phyloP scores from a whole-genome alignment of 2,797 vertebrate species.

The Meriones psammophilus region DNA sequence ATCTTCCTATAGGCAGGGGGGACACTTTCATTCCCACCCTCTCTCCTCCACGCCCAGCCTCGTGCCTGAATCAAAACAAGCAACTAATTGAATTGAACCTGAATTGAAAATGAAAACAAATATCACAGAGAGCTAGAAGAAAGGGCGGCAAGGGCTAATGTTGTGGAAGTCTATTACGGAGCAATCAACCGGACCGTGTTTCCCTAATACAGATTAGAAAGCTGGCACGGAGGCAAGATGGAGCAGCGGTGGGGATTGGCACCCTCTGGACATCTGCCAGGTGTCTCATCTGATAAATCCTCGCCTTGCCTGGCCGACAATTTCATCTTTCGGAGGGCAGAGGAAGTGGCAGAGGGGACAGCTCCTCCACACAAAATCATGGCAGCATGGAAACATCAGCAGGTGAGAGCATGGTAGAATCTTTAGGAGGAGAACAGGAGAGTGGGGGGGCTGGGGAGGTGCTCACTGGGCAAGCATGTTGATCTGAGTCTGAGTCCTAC shows the following conservation, averaged over 20 bases:
- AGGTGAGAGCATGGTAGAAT: neutral
- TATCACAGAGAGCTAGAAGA: conserved; percentile 51
- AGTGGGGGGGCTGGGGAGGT: too few species aligned
- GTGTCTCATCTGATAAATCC: conserved; percentile 75
- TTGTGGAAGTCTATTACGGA: conserved; percentile 72
- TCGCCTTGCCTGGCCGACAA: conserved; percentile 59
- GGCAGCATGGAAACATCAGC: neutral
- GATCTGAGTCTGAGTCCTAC: neutral
- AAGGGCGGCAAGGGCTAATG: conserved; percentile 50
- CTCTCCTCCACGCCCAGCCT: neutral
- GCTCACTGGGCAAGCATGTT: neutral
- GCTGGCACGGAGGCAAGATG: conserved; percentile 46
- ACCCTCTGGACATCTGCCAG: conserved; percentile 77
- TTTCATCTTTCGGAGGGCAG: conserved; percentile 76
- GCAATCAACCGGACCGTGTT: conserved; percentile 77
- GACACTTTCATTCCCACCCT: neutral
- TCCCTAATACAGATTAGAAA: conserved; percentile 74
- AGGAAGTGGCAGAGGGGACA: neutral
- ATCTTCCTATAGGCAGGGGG: neutral
- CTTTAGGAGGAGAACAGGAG: neutral
- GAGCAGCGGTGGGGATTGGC: conserved; percentile 37
- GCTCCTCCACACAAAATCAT: conserved; percentile 51
- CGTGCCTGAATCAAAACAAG: conserved; percentile 47
- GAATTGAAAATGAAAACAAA: conserved; percentile 81
- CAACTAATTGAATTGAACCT: conserved; percentile 74